phyloP scores from a whole-genome alignment of 1,140 invertebrate species.

The Zaprionus gabonicus region DNA sequence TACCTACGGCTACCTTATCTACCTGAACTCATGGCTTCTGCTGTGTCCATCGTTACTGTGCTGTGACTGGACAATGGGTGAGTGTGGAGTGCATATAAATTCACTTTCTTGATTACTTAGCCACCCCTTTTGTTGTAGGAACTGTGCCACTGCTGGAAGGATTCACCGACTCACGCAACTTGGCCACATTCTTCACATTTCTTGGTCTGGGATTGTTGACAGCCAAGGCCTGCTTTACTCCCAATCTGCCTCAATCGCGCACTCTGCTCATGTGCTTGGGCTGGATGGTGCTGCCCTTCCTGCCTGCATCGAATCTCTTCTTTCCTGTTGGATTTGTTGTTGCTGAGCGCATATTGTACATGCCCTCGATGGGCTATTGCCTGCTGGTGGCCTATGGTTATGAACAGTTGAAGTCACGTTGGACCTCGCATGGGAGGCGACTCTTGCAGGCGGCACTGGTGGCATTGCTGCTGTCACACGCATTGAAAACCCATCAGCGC shows the following conservation, averaged over 20 bases:
- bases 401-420: constrained; percentile 78
- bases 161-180: constrained; percentile 92
- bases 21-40: constrained; percentile 95
- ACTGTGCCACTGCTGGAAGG: constrained; percentile 94
- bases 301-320: constrained; percentile 98
- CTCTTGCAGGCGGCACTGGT: constrained; percentile 86
- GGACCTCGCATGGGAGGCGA: constrained; percentile 46
- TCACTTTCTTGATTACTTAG: neutral
- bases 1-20: constrained; percentile 96
- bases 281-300: constrained; percentile 94
- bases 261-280: constrained; percentile 94
- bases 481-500: constrained; percentile 92
- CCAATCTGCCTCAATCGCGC: constrained; percentile 86
- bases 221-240: constrained; percentile 58
- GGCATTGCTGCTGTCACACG: constrained; percentile 90
- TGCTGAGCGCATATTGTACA: constrained; percentile 97
- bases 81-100: constrained; percentile 20
- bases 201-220: constrained; percentile 86
- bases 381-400: constrained; percentile 94
- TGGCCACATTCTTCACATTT: constrained; percentile 92
- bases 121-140: constrained; percentile 78
- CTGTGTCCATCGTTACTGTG: constrained; percentile 95
- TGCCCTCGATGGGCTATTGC: constrained; percentile 99
- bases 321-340: constrained; percentile 99
- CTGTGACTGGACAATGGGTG: constrained; percentile 99